phyloP scores from a whole-genome alignment of 2,888 invertebrate genomes.

The Cinara cedri region DNA sequence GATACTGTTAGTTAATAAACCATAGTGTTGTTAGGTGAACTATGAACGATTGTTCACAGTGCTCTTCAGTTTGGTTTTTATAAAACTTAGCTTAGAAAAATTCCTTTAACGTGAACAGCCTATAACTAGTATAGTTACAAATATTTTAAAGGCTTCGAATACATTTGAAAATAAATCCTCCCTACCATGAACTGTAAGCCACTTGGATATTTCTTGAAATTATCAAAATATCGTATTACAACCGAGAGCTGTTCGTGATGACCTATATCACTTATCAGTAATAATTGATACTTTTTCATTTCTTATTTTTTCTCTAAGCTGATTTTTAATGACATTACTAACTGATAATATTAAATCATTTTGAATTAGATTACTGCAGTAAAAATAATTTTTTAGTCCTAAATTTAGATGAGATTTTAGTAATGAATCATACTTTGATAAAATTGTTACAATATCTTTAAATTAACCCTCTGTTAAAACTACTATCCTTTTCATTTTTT shows the following conservation, averaged over 20 bases:
- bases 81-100: background rate
- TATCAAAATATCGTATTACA: background rate
- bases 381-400: background rate
- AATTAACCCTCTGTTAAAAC: slow-evolving; percentile 15
- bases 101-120: background rate
- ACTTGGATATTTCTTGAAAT: background rate
- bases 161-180: too few relatives aligned
- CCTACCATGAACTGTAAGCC: too few relatives aligned
- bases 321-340: background rate
- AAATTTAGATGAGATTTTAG: background rate
- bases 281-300: background rate
- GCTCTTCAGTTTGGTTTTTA: background rate
- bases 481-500: background rate
- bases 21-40: too few relatives aligned
- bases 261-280: slow-evolving; percentile 16
- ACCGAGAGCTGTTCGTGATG: background rate
- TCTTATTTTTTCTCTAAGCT: background rate
- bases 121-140: slow-evolving; percentile 2
- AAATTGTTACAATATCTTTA: slow-evolving; percentile 13
- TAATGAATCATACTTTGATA: slow-evolving; percentile 1
- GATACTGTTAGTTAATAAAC: too few relatives aligned
- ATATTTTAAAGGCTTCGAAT: background rate
- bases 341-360: background rate
- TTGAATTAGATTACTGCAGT: background rate
- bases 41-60: too few relatives aligned